Evolutionary conservation across 2,888 invertebrate genomes (phyloP), one percentile per base, ranked within the genome.

Genomic region (Synanthedon myopaeformis): DNA sequence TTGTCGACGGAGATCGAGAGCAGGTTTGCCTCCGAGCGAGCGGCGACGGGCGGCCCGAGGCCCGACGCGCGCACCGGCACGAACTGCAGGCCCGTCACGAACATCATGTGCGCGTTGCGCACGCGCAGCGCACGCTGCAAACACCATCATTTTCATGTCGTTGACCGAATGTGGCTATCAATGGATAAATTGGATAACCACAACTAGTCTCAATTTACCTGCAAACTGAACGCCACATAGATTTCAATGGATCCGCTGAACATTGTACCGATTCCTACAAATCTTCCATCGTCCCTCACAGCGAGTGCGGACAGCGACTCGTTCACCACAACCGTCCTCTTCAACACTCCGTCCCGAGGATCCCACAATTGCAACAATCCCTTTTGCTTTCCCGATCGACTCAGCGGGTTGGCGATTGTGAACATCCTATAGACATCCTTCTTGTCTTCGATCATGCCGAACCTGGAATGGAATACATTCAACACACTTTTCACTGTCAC

Each of bases 1-100:
- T 98, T 98, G 89, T 98, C 98, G 42, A 97, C 96, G 28, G 97
- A 97, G 70, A 98, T 96, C 75, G 97, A 97, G 61, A 98, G 89
- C 61, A 98, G 93, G 49, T 97, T 96, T 53, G 96, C 94, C 79
- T 96, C 95, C 51, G 92, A 89, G 69, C 92, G 91, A 68, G 91
- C 91, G 14, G 92, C 91, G 57, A 94, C 90, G 49, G 93, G 89
- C 50, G 92, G 92, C 23, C 92, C 92, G 74, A 94, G 93, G 59
- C 89, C 80, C 45, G 52, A 13, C 5, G 42, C 76, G 28, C 52
- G 48, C 57, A 90, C 90, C 35, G 96, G 96, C 65, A 98, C 88
- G 88, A 99, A 99, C 86, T 96, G 94, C 63, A 99, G 86, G 11
- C 97, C 98, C 53, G 99, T 99, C 59, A 99, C 95, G 88, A 99